phyloP scores from a whole-genome alignment of 1,140 invertebrate genomes.

The Tetragonula clypearis region DNA sequence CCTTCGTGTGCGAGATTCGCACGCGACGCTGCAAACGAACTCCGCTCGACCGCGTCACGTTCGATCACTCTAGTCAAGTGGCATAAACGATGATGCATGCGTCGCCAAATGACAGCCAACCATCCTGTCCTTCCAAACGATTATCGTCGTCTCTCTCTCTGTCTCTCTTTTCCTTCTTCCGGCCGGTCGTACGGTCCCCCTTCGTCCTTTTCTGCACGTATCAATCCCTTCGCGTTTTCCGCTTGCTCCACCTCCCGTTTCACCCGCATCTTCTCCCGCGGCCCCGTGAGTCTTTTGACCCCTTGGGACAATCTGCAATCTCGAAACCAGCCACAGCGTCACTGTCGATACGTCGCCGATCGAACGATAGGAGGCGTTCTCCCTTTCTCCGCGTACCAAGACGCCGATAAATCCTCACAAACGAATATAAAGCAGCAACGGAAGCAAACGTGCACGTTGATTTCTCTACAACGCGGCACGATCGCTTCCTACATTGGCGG shows the following conservation, averaged over 20 bases:
- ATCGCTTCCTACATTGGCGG: neutral
- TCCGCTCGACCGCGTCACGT: slow-evolving; percentile 55
- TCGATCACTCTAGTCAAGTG: slow-evolving; percentile 66
- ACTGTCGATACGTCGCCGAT: slow-evolving; percentile 57
- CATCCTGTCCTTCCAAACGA: slow-evolving; percentile 46
- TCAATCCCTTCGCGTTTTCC: neutral
- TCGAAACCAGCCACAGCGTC: slow-evolving; percentile 55
- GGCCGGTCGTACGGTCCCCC: neutral
- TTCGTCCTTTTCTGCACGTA: neutral
- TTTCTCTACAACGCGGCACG: slow-evolving; percentile 18
- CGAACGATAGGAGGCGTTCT: slow-evolving; percentile 37
- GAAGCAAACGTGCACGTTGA: slow-evolving; percentile 38
- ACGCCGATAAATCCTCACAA: slow-evolving; percentile 58
- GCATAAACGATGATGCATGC: slow-evolving; percentile 69
- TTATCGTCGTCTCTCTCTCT: slow-evolving; percentile 46
- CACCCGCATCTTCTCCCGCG: neutral
- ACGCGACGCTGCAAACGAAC: slow-evolving; percentile 46
- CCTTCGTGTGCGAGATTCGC: slow-evolving; percentile 7
- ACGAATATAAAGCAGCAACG: slow-evolving; percentile 60
- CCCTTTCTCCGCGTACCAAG: slow-evolving; percentile 36
- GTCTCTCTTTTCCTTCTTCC: slow-evolving; percentile 28
- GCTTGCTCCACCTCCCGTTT: neutral
- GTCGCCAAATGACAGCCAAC: slow-evolving; percentile 63
- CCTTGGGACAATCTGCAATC: slow-evolving; percentile 62
- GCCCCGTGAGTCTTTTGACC: slow-evolving; percentile 59